phyloP scores from a whole-genome alignment of 2,797 vertebrate genomes.

The Dipus sagitta region DNA sequence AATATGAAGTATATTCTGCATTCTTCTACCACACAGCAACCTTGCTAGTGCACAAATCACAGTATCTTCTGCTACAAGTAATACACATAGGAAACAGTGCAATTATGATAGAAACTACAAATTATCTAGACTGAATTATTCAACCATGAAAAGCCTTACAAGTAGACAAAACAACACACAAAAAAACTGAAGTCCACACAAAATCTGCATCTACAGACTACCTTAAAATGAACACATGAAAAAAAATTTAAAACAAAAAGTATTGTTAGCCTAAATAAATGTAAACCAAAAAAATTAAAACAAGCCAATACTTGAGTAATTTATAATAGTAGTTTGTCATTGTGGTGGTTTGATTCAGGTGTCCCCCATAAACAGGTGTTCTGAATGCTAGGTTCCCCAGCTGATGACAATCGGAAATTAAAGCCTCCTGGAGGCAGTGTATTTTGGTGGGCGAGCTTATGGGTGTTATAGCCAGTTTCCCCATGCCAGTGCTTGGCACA shows the following conservation, averaged over 20 bases:
- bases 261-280: conserved; percentile 9
- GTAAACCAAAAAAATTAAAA: conserved; percentile 16
- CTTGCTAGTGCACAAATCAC: background rate
- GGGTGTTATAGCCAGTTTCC: too few species aligned
- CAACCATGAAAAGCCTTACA: conserved; percentile 35
- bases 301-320: background rate
- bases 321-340: background rate
- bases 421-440: too few species aligned
- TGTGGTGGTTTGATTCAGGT: too few species aligned
- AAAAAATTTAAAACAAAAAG: conserved; percentile 22
- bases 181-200: background rate
- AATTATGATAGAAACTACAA: background rate
- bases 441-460: too few species aligned
- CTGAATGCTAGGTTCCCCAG: too few species aligned
- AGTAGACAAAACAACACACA: background rate
- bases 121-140: background rate
- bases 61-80: background rate
- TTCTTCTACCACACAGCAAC: background rate
- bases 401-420: too few species aligned
- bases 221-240: background rate
- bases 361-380: too few species aligned
- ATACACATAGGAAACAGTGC: background rate
- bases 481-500: too few species aligned
- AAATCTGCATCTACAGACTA: conserved; percentile 23
- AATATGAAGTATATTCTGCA: background rate